phyloP scores from a whole-genome alignment of 2,113 vertebrate genomes.

The Melanerpes aurifrons region DNA sequence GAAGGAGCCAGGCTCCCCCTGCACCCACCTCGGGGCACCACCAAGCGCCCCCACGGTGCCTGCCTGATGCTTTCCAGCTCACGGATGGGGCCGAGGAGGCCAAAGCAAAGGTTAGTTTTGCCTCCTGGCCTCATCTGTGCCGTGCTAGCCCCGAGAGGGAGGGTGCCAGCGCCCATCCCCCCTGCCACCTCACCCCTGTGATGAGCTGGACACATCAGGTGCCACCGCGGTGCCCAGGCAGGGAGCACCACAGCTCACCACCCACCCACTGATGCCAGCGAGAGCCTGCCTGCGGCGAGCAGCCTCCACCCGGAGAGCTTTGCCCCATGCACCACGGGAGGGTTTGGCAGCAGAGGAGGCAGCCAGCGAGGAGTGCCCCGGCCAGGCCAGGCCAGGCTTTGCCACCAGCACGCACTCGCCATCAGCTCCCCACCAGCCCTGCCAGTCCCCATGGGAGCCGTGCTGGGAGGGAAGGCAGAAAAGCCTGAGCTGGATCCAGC shows the following conservation, averaged over 20 bases:
- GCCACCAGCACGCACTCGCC: background rate
- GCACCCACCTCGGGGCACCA: background rate
- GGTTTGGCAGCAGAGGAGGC: background rate
- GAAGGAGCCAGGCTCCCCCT: accelerated
- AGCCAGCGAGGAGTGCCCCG: background rate
- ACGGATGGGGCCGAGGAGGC: background rate
- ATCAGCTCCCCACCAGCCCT: background rate
- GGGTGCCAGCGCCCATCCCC: background rate
- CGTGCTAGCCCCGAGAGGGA: background rate
- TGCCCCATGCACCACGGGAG: accelerated
- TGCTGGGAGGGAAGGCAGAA: background rate
- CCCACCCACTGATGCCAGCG: accelerated
- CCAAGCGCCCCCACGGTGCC: background rate
- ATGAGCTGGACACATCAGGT: background rate
- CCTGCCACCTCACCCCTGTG: background rate
- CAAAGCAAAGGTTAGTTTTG: background rate
- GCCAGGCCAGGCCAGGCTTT: background rate
- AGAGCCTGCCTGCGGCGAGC: background rate
- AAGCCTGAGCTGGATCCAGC: background rate
- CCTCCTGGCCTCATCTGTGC: background rate
- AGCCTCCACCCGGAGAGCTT: background rate
- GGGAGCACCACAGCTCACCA: background rate
- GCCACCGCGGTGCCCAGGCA: background rate
- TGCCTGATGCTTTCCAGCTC: accelerated
- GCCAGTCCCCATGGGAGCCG: background rate